A percentile compares a stretch with the other conserved stretches of the same genome.
These are phyloP conservation scores for Agrypnia vestita DNA, from an alignment of 1,140 invertebrate species.

Conservation along the genomic window DNA sequence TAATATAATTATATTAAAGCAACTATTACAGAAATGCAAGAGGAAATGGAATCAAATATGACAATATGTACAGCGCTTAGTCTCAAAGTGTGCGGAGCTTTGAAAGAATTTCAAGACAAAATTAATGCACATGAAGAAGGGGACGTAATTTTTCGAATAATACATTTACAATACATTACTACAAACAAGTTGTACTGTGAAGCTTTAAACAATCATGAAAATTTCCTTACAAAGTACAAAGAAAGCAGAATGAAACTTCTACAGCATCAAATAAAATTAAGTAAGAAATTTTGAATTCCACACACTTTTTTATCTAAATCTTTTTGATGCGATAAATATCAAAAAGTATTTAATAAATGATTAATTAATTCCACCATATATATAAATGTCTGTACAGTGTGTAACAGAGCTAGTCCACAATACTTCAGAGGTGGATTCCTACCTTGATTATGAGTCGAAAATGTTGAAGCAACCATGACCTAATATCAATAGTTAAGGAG, in stretches of 20 bases:
- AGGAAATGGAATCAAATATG: slow-evolving; percentile 71
- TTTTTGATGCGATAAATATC: no score
- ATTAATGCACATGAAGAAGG: slow-evolving; percentile 60
- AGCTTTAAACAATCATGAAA: slow-evolving; percentile 84
- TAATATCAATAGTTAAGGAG: no score
- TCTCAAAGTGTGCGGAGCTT: slow-evolving; percentile 67
- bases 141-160: slow-evolving; percentile 68
- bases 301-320: no score
- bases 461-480: no score
- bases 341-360: no score
- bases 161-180: slow-evolving; percentile 71
- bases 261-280: slow-evolving; percentile 83
- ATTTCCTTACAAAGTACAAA: slow-evolving; percentile 81
- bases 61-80: slow-evolving; percentile 64
- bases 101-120: slow-evolving; percentile 67
- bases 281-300: slow-evolving; percentile 69
- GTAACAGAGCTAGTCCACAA: no score
- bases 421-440: no score
- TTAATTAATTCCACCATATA: no score
- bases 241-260: slow-evolving; percentile 83
- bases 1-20: background rate
- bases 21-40: slow-evolving; percentile 71
- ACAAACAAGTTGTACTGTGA: slow-evolving; percentile 69
- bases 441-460: no score
- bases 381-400: no score